Evolutionary conservation across 2,113 vertebrate genomes (phyloP), one percentile per base, ranked within the genome.

Genomic region (Aptenodytes patagonicus): DNA sequence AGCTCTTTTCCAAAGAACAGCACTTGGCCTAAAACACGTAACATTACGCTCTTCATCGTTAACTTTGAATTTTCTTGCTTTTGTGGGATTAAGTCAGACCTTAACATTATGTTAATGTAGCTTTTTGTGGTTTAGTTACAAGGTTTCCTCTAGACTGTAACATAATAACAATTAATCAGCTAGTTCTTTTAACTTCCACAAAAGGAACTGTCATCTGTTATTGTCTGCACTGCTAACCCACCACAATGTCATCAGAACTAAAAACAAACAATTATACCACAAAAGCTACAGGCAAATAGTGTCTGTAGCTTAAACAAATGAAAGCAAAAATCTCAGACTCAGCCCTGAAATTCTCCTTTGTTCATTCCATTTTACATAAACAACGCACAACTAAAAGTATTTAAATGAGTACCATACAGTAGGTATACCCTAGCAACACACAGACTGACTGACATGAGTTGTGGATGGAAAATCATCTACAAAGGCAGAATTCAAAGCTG

Each of bases 101-200:
- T 93, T 92, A 82, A 80, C 85, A 93, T 95, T 96, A 95, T 69
- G 95, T 94, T 96, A 95, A 95, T 77, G 64, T 78, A 84, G 40
- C 72, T 94, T 96, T 97, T 92, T 93, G 91, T 96, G 86, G 66
- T 88, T 98, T 98, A 97, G 97, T 96, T 97, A 90, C 64, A 93
- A 91, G 49, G 38, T 90, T 97, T 95, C 28, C 68, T 84, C 93
- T 92, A 57, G 87, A 93, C 96, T 51, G 46, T 72, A 94, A 82
- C 89, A 94, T 57, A 96, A 78, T 91, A 96, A 88, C 90, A 97
- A 97, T 91, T 97, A 96, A 97, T 97, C 97, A 96, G 82, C 51
- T 73, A 58, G 73, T 97, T 96, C 83, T 96, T 95, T 96, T 95
- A 89, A 78, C 82, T 91, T 93, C 95, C 91, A 83, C 86, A 96